Evolutionary conservation across 2,888 invertebrate species (phyloP).

Genomic region (Coleophora deauratella): DNA sequence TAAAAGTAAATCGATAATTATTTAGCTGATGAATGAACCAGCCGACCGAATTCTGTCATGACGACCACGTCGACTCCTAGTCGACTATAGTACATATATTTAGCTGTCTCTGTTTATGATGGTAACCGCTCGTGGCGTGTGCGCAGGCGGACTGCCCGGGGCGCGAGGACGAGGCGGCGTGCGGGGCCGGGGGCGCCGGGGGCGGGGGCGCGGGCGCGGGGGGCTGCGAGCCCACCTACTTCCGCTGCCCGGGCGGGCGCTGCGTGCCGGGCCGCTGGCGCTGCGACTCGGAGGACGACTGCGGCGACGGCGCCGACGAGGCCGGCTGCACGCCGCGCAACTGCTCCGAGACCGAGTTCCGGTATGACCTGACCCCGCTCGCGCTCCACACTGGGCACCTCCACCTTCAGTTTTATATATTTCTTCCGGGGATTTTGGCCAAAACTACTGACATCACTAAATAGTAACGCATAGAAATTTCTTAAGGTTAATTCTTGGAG

Average conservation of each 20-base stretch:
- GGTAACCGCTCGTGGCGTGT: background rate
- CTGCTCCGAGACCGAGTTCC: slow-evolving; percentile 80
- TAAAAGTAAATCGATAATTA: no score
- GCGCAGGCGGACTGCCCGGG: slow-evolving; percentile 79
- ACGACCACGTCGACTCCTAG: no score
- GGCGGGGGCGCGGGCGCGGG: slow-evolving; percentile 78
- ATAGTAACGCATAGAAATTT: no score
- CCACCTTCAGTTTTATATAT: no score
- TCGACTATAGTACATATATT: no score
- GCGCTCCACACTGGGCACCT: no score
- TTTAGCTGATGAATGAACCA: no score
- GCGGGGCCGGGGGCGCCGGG: slow-evolving; percentile 46
- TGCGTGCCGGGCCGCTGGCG: slow-evolving; percentile 82
- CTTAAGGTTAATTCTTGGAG: no score
- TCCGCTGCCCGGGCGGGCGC: slow-evolving; percentile 77
- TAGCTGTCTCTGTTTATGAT: no score
- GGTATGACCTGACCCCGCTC: slow-evolving; percentile 27
- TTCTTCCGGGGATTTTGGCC: no score
- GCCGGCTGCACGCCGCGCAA: slow-evolving; percentile 76
- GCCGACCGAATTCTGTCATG: no score
- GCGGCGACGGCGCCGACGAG: slow-evolving; percentile 84
- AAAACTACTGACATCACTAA: no score
- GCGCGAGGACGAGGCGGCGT: slow-evolving; percentile 74
- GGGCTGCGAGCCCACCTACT: slow-evolving; percentile 84
- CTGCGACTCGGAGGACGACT: slow-evolving; percentile 81